Evolutionary conservation across 2,113 vertebrate genomes (phyloP).

Genomic region (Gobius niger): DNA sequence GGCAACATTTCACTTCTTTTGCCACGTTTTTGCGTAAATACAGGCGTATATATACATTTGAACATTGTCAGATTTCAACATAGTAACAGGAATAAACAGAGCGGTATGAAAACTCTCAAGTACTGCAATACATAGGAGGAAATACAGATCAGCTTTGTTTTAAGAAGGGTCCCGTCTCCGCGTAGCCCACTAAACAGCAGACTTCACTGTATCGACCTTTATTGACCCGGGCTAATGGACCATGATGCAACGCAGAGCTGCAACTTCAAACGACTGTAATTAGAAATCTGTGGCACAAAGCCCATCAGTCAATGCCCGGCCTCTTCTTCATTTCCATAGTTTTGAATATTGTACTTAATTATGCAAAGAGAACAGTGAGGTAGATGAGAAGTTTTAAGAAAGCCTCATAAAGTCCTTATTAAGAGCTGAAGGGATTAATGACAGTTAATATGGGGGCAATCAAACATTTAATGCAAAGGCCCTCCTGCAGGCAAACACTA

Average conservation of each 20-base stretch:
- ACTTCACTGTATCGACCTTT: slow-evolving; percentile 55
- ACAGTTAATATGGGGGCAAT: slow-evolving; percentile 99
- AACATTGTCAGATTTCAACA: no score
- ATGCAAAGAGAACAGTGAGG: slow-evolving; percentile 75
- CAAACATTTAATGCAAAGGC: slow-evolving; percentile 98
- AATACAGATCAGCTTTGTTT: slow-evolving; percentile 2
- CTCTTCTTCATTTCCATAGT: slow-evolving; percentile 97
- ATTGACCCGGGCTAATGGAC: slow-evolving; percentile 61
- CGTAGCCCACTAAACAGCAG: slow-evolving; percentile 39
- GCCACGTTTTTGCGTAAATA: no score
- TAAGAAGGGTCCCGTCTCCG: not conserved
- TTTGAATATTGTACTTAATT: slow-evolving; percentile 99
- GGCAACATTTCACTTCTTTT: no score
- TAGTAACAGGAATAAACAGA: no score
- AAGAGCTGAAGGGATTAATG: slow-evolving; percentile 98
- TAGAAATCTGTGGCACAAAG: slow-evolving; percentile 91
- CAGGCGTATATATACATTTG: no score
- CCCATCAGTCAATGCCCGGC: slow-evolving; percentile 91
- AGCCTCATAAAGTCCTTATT: slow-evolving; percentile 99
- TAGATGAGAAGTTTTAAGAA: slow-evolving; percentile 77
- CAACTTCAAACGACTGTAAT: slow-evolving; percentile 88
- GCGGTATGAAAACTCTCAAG: no score
- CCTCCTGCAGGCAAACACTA: slow-evolving; percentile 96
- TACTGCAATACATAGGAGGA: slow-evolving; percentile 30
- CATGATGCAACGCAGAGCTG: slow-evolving; percentile 31